Evolutionary conservation across 2,113 vertebrate species (phyloP).

Genomic region (Indicator maculatus): DNA sequence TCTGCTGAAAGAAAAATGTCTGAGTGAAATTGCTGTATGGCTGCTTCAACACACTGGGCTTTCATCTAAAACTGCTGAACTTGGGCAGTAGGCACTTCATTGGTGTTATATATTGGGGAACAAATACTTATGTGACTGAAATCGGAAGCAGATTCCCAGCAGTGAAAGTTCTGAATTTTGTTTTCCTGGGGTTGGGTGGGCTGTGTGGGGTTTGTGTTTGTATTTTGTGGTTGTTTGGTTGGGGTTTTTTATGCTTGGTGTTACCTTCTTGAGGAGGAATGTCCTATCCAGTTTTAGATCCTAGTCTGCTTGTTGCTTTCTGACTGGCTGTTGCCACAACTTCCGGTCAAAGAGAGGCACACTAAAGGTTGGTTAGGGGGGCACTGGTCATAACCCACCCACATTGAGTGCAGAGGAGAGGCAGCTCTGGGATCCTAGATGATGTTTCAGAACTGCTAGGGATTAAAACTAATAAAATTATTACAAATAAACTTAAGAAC

Average conservation of each 20-base stretch:
- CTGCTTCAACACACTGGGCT: background rate
- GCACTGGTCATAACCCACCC: background rate
- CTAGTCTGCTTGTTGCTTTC: background rate
- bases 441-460: background rate
- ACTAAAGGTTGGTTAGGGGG: background rate
- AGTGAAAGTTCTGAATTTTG: background rate
- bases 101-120: background rate
- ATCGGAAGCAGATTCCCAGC: background rate
- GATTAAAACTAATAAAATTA: background rate
- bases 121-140: background rate
- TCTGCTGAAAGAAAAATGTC: background rate
- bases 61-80: background rate
- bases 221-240: background rate
- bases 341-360: background rate
- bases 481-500: background rate
- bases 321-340: background rate
- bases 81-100: background rate
- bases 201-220: no score
- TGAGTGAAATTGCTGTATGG: background rate
- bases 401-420: background rate
- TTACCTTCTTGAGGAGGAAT: background rate
- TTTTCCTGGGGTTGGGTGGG: background rate
- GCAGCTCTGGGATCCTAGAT: background rate
- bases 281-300: background rate
- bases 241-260: background rate